A percentile compares a stretch with the other conserved stretches of the same genome.
These are phyloP conservation scores for Lepus americanus DNA, from an alignment of 2,113 vertebrate species.

Conservation along the genomic window DNA sequence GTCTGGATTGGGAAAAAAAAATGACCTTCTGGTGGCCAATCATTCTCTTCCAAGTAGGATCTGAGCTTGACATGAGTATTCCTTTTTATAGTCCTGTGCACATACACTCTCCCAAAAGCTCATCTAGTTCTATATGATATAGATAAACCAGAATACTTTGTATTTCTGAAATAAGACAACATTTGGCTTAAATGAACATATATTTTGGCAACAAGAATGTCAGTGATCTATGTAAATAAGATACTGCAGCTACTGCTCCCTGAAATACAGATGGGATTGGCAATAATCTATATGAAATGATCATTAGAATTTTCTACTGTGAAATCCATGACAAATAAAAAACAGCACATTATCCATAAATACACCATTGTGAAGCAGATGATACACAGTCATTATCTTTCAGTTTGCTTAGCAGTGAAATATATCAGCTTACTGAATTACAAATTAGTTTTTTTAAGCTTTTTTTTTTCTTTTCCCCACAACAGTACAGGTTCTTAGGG, in stretches of 20 bases:
- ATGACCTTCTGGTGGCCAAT: not conserved
- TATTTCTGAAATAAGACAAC: not conserved
- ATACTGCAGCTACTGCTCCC: not conserved
- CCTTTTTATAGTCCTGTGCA: not conserved
- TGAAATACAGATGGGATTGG: not conserved
- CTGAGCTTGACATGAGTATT: not conserved
- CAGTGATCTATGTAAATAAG: conserved; percentile 43
- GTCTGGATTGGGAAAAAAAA: not conserved
- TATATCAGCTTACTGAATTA: not conserved
- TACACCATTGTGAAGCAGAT: not conserved
- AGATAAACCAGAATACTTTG: not conserved
- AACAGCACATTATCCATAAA: not conserved
- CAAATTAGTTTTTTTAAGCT: conserved; percentile 9
- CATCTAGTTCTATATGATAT: not conserved
- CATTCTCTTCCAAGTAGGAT: not conserved
- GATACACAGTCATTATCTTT: not conserved
- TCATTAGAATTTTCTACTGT: conserved; percentile 4
- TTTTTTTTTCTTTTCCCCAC: not conserved
- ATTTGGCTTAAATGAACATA: conserved; percentile 32
- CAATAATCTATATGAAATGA: conserved; percentile 43
- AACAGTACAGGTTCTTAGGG: not conserved
- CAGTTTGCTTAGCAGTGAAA: not conserved
- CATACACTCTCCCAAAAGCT: not conserved
- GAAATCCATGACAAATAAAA: conserved; percentile 28
- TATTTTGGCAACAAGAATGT: conserved; percentile 14